Conservation (phyloP, 2,113 vertebrate genomes). For the Forbesichthys agassizii region DNA sequence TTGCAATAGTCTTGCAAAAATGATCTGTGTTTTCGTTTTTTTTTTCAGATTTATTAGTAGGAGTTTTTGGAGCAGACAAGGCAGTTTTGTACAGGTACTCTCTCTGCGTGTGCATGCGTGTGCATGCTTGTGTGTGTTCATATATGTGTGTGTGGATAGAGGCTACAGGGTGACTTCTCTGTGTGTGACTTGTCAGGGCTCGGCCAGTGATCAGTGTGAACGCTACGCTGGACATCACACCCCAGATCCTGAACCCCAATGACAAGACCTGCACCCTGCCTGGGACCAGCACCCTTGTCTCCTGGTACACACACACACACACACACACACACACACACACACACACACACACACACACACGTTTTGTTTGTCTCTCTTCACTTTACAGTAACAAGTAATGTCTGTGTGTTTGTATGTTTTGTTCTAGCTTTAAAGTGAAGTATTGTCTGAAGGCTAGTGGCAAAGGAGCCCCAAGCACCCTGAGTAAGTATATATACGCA, state of each 20-base stretch:
- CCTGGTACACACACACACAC: slow-evolving; percentile 82
- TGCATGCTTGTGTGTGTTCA: slow-evolving; percentile 3
- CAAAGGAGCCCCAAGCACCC: slow-evolving; percentile 76
- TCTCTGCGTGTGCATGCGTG: slow-evolving; percentile 30
- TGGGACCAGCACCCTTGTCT: slow-evolving; percentile 75
- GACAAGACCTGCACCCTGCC: slow-evolving; percentile 82
- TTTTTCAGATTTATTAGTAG: slow-evolving; percentile 89
- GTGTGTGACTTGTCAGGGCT: slow-evolving; percentile 72
- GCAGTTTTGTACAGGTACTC: slow-evolving; percentile 91
- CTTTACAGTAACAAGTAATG: neutral
- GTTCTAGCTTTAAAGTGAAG: slow-evolving; percentile 87
- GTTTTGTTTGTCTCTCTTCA: neutral
- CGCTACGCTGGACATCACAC: slow-evolving; percentile 87
- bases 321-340: slow-evolving; percentile 15
- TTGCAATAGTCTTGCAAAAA: slow-evolving; percentile 13
- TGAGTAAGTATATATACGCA: slow-evolving; percentile 79
- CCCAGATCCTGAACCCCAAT: slow-evolving; percentile 92
- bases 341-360: slow-evolving; percentile 14
- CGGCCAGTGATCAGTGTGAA: slow-evolving; percentile 93
- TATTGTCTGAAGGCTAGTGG: slow-evolving; percentile 92
- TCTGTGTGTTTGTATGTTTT: slow-evolving; percentile 10
- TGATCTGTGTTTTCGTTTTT: slow-evolving; percentile 24
- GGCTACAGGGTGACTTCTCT: neutral
- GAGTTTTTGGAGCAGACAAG: slow-evolving; percentile 93
- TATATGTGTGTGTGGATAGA: slow-evolving; percentile 17